These are phyloP conservation scores for Leucoraja erinaceus DNA, from an alignment of 2,113 vertebrate genomes.

Conservation along the genomic window DNA sequence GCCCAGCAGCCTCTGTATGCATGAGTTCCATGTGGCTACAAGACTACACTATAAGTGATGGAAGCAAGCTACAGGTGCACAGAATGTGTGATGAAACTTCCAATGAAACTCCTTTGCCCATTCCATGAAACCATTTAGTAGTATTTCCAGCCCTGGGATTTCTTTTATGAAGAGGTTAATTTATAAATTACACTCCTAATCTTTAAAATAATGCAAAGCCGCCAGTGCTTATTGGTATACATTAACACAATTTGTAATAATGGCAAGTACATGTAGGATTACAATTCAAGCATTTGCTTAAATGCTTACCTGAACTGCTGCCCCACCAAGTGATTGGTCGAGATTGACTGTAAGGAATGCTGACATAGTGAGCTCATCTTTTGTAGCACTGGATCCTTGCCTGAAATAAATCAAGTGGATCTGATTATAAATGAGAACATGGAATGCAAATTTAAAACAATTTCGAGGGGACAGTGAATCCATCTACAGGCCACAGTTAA, in stretches of 20 bases:
- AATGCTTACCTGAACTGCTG: slow-evolving; percentile 71
- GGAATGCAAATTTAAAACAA: neutral
- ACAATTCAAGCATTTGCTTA: neutral
- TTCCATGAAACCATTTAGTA: neutral
- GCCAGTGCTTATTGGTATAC: neutral
- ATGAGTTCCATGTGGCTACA: no score
- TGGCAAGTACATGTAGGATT: no score
- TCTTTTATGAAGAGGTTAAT: neutral
- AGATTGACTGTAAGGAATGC: slow-evolving; percentile 84
- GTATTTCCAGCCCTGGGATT: neutral
- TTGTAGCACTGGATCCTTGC: slow-evolving; percentile 72
- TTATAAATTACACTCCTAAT: neutral
- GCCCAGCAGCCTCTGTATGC: no score
- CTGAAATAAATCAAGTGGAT: slow-evolving; percentile 49
- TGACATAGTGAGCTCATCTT: slow-evolving; percentile 76
- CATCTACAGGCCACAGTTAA: neutral
- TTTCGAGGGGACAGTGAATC: neutral
- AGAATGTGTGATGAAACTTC: no score
- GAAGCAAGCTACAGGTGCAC: no score
- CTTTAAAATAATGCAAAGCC: neutral
- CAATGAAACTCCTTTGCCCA: neutral
- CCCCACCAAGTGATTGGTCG: slow-evolving; percentile 67
- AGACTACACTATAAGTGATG: no score
- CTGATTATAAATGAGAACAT: neutral
- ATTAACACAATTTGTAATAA: neutral